These are phyloP conservation scores for Chloroceryle aenea DNA, from an alignment of 2,113 vertebrate genomes.

Conservation along the genomic window DNA sequence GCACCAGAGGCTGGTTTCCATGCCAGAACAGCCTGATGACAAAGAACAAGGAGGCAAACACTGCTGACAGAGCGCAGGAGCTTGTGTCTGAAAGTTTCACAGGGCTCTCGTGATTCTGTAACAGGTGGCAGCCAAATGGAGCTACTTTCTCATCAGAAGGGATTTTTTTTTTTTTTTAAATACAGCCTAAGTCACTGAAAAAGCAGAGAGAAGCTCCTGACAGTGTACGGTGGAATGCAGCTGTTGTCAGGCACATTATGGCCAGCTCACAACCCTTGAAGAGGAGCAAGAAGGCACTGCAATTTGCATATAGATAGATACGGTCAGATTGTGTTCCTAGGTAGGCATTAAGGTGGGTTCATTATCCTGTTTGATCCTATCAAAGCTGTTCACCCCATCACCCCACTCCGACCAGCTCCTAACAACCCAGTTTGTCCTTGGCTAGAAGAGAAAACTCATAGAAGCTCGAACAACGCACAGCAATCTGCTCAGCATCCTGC, in stretches of 20 bases:
- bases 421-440: not conserved
- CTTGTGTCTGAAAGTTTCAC: not conserved
- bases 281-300: not conserved
- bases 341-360: not conserved
- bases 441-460: not conserved
- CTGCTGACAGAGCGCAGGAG: not conserved
- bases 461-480: not conserved
- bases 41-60: not conserved
- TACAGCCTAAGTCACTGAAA: not conserved
- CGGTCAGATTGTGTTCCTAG: not conserved
- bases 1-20: not conserved
- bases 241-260: not conserved
- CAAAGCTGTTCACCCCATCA: not conserved
- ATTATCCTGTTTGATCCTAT: not conserved
- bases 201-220: not conserved
- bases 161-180: not conserved
- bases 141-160: not conserved
- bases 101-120: not conserved
- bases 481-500: not conserved
- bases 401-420: not conserved
- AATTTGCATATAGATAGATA: conserved; percentile 37
- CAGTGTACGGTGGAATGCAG: not conserved
- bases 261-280: not conserved
- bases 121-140: conserved; percentile 6
- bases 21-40: not conserved